phyloP scores from a whole-genome alignment of 30 jellyfish, hydroid and myxozoan genomes.

The Aurelia coerulea region DNA sequence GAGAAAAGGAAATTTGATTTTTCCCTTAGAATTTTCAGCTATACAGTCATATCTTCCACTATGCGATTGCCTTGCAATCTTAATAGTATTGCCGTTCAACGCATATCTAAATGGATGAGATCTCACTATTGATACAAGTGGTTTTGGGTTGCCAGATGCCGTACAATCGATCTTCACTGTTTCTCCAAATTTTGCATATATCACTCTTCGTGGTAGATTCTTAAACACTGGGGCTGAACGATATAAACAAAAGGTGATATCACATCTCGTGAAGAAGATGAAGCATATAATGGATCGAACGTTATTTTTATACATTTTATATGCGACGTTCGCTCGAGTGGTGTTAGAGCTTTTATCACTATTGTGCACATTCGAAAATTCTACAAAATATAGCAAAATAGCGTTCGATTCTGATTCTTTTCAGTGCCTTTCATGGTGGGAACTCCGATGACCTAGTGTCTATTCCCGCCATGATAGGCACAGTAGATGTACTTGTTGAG shows the following conservation, averaged over 20 bases:
- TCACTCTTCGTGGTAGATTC: constrained; percentile 2
- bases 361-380: no score
- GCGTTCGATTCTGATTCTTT: no score
- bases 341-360: no score
- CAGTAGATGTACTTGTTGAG: no score
- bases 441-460: no score
- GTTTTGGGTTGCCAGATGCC: constrained; percentile 52
- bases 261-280: neutral
- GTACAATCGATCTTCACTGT: constrained; percentile 6
- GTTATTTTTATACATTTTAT: no score
- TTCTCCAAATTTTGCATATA: neutral
- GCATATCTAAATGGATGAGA: constrained; percentile 8
- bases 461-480: no score
- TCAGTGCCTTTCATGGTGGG: no score
- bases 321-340: no score
- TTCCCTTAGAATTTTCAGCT: constrained; percentile 19
- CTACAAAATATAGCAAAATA: no score
- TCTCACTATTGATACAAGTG: constrained; percentile 9
- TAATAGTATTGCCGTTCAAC: neutral
- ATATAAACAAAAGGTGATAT: no score
- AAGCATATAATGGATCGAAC: no score
- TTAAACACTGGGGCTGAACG: constrained; percentile 23
- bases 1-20: constrained; percentile 21
- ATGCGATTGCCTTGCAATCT: neutral
- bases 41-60: constrained; percentile 44